Conservation (phyloP, 2,113 vertebrate species). For the Phalacrocorax brasilianus region DNA sequence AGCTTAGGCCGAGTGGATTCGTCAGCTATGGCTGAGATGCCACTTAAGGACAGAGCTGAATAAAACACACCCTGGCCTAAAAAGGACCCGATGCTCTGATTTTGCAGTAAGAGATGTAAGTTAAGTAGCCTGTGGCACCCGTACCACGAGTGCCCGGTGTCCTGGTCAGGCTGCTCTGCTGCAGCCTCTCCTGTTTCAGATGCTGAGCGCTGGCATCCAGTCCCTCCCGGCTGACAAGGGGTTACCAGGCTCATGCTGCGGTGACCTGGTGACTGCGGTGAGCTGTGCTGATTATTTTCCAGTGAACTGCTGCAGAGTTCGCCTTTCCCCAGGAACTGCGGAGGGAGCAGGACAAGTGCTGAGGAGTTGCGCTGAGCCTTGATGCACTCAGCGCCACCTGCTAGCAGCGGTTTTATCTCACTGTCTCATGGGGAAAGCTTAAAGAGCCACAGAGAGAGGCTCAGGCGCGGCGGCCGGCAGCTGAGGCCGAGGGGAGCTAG, state of each 20-base stretch:
- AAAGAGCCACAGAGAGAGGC: too few species aligned
- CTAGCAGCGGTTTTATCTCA: too few species aligned
- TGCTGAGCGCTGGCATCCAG: neutral
- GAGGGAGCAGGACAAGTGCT: too few species aligned
- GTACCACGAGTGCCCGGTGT: fast-evolving
- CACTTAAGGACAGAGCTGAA: neutral
- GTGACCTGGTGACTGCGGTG: too few species aligned
- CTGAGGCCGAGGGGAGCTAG: neutral
- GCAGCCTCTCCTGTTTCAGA: fast-evolving
- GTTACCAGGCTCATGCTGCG: neutral
- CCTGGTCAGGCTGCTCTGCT: neutral
- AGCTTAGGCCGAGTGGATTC: neutral
- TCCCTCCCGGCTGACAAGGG: too few species aligned
- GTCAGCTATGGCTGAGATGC: too few species aligned
- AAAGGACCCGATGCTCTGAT: too few species aligned
- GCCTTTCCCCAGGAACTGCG: neutral
- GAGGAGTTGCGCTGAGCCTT: neutral
- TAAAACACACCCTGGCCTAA: neutral
- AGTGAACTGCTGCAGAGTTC: fast-evolving
- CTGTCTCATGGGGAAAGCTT: too few species aligned
- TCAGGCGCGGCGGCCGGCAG: neutral
- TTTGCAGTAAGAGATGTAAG: too few species aligned
- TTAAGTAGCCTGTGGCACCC: too few species aligned
- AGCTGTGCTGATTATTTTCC: neutral
- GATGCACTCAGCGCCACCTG: neutral